phyloP scores from a whole-genome alignment of 2,888 invertebrate genomes.

The Chrysolina americana region DNA sequence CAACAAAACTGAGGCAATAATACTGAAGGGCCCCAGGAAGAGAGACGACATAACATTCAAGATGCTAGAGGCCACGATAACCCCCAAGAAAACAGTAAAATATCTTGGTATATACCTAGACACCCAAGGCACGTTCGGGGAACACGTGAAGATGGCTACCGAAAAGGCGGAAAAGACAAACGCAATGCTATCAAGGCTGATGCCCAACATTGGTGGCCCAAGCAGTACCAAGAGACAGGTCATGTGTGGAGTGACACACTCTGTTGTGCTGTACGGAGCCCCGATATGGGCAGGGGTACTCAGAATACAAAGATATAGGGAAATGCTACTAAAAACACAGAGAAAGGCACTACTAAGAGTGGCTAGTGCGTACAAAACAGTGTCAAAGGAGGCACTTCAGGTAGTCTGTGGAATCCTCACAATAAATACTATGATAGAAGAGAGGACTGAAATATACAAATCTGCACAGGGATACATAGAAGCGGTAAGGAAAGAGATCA shows the following conservation, averaged over 20 bases:
- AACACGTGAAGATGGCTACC: background rate
- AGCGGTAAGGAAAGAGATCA: too few relatives aligned
- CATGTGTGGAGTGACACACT: constrained; percentile 6
- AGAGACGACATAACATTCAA: background rate
- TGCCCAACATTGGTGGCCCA: background rate
- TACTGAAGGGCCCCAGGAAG: background rate
- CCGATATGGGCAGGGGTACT: constrained; percentile 40
- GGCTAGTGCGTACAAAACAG: too few relatives aligned
- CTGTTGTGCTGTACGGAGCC: background rate
- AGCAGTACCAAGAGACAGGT: background rate
- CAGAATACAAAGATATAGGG: constrained; percentile 29
- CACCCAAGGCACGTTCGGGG: background rate
- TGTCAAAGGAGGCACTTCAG: constrained; percentile 33
- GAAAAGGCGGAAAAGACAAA: background rate
- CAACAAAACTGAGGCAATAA: background rate
- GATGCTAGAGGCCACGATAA: background rate
- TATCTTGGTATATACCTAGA: background rate
- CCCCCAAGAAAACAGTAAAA: background rate
- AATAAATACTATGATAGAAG: constrained; percentile 23
- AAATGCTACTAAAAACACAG: constrained; percentile 23
- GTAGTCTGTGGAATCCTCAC: constrained; percentile 27
- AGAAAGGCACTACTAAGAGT: constrained; percentile 39
- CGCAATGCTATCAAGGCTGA: background rate
- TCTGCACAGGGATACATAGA: too few relatives aligned
- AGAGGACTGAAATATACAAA: background rate